Evolutionary conservation across 2,113 vertebrate genomes (phyloP).

Genomic region (Paraplagusia blochii): DNA sequence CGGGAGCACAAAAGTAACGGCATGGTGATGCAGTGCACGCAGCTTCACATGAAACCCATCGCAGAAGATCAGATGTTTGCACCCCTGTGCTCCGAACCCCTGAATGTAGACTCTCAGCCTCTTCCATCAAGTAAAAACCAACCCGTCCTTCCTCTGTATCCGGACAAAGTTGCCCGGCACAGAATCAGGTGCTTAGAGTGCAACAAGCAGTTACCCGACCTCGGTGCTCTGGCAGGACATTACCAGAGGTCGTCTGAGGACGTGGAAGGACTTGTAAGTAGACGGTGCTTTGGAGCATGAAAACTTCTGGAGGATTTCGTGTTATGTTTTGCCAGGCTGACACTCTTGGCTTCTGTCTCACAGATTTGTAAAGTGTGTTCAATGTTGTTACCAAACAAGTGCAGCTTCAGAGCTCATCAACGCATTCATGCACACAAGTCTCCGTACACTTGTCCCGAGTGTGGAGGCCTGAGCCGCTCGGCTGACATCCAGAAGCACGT

Average conservation of each 20-base stretch:
- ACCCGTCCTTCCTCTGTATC: conserved; percentile 86
- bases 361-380: conserved; percentile 91
- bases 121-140: conserved; percentile 35
- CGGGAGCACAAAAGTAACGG: conserved; percentile 91
- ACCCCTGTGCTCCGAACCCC: conserved; percentile 55
- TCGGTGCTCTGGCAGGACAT: conserved; percentile 85
- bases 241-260: conserved; percentile 89
- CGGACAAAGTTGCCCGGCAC: conserved; percentile 82
- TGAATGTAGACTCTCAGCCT: conserved; percentile 40
- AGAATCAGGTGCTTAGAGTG: conserved; percentile 88
- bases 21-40: conserved; percentile 93
- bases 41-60: conserved; percentile 92
- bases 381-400: conserved; percentile 95
- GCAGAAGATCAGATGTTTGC: conserved; percentile 87
- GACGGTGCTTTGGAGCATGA: conserved; percentile 6
- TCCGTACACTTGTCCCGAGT: conserved; percentile 94
- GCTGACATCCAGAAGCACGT: conserved; percentile 95
- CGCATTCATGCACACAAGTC: conserved; percentile 92
- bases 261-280: conserved; percentile 86
- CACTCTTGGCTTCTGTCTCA: neutral
- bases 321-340: neutral
- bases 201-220: conserved; percentile 87
- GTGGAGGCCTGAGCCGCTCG: conserved; percentile 85
- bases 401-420: conserved; percentile 90
- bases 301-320: neutral